phyloP scores from a whole-genome alignment of 2,888 invertebrate species.

The Cephus pulcher region DNA sequence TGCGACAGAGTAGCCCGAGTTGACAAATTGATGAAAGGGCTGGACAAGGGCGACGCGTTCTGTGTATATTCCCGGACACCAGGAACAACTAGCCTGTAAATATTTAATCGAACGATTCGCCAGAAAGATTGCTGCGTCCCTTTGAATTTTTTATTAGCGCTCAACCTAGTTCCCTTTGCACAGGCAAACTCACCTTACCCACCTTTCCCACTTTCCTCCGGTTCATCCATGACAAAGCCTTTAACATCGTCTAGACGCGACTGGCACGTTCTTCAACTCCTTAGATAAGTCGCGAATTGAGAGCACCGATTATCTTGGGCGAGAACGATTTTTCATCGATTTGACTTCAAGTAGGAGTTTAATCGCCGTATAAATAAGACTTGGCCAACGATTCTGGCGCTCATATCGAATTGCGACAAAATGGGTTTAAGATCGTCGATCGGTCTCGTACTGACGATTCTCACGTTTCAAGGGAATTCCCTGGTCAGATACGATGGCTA shows the following conservation, averaged over 20 bases:
- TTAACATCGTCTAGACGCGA: neutral
- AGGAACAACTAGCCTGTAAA: neutral
- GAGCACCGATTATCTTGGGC: neutral
- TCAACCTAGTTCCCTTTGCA: neutral
- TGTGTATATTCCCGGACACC: neutral
- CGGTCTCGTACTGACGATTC: neutral
- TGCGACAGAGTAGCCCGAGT: neutral
- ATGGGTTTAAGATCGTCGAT: neutral
- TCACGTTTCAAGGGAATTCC: neutral
- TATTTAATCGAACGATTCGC: neutral
- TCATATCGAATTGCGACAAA: neutral
- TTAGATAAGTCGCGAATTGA: neutral
- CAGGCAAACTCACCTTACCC: neutral
- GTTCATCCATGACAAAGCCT: neutral
- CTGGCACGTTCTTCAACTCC: neutral
- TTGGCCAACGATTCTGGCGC: neutral
- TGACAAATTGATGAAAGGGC: neutral
- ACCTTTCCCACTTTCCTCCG: too few relatives aligned
- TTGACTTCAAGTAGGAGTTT: neutral
- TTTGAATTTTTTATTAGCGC: neutral
- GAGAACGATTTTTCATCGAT: neutral
- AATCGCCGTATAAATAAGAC: neutral
- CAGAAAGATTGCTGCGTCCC: neutral
- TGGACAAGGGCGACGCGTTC: neutral
- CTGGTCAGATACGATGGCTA: constrained; percentile 6